These are phyloP conservation scores for Lutraria lutraria DNA, from an alignment of 2,888 invertebrate species.

Conservation along the genomic window DNA sequence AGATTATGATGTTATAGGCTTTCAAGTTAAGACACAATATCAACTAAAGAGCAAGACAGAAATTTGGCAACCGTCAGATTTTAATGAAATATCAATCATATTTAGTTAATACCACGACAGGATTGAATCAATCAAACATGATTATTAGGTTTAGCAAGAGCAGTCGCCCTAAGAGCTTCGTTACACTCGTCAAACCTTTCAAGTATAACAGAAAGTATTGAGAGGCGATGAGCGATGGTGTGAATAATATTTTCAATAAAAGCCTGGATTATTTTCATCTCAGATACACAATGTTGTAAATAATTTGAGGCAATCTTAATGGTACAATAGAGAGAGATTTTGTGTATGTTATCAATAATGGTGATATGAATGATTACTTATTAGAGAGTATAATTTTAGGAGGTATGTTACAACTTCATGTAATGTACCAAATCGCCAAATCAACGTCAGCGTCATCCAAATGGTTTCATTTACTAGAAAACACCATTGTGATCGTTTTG, in stretches of 20 bases:
- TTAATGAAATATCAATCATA: conserved; percentile 22
- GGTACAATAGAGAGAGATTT: neutral
- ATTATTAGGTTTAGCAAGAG: neutral
- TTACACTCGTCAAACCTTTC: neutral
- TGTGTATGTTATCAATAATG: neutral
- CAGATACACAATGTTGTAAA: neutral
- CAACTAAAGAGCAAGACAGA: neutral
- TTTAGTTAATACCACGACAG: neutral
- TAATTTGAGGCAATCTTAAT: neutral
- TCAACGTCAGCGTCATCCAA: neutral
- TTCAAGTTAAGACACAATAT: neutral
- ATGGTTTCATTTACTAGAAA: neutral
- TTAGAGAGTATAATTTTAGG: neutral
- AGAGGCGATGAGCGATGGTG: neutral
- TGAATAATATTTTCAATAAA: neutral
- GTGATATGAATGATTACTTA: neutral
- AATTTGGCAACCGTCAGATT: conserved; percentile 5
- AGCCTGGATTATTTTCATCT: neutral
- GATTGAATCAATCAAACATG: neutral
- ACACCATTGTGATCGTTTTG: too few relatives aligned
- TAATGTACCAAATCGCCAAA: neutral
- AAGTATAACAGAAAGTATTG: neutral
- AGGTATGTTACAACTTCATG: neutral
- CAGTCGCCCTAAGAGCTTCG: neutral
- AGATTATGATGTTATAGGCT: neutral